Conservation (phyloP, 2,113 vertebrate species). For the Eidolon helvum region DNA sequence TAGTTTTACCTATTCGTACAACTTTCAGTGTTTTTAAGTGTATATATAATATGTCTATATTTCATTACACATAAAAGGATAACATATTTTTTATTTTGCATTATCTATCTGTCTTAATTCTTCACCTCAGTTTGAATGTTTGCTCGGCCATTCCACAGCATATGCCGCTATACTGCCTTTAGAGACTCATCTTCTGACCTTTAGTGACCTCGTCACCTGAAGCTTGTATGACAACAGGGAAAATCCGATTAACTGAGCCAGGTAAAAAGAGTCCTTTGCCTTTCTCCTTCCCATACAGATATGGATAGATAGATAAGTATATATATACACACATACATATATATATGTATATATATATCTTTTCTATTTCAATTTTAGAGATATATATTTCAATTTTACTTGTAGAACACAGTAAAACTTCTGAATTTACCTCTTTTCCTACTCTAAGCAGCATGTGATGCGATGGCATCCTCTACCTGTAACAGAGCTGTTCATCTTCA, state of each 20-base stretch:
- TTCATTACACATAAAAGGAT: background rate
- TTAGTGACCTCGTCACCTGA: background rate
- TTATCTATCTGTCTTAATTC: background rate
- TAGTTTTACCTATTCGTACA: background rate
- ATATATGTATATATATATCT: too few species aligned
- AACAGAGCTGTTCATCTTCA: background rate
- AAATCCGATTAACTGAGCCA: background rate
- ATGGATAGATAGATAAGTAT: too few species aligned
- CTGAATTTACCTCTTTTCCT: background rate
- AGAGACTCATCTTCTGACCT: background rate
- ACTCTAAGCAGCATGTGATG: background rate
- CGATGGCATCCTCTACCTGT: rapidly evolving
- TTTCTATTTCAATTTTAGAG: background rate
- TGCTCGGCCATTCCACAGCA: background rate
- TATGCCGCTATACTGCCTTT: background rate
- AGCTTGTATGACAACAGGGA: background rate
- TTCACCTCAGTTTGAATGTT: background rate
- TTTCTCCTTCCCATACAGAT: background rate
- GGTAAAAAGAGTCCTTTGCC: background rate
- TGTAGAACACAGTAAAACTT: background rate
- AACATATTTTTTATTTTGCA: background rate
- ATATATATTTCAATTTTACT: background rate
- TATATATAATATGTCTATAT: background rate
- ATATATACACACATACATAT: too few species aligned
- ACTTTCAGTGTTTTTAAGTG: background rate